Conservation (phyloP, 2,888 invertebrate genomes). For the Eupeodes luniger region DNA sequence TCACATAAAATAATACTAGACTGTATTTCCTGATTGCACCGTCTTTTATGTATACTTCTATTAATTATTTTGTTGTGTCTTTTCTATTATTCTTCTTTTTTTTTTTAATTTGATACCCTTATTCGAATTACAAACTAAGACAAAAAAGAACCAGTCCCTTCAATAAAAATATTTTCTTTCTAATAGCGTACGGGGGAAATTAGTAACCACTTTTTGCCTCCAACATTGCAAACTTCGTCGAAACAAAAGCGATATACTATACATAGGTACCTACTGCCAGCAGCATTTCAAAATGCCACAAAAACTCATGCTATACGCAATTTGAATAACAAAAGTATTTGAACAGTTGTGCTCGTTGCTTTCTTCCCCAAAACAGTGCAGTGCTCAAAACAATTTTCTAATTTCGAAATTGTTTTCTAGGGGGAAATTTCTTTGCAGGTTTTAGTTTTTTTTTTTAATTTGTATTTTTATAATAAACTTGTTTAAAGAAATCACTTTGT, state of each 20-base stretch:
- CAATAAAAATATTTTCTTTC: conserved; percentile 26
- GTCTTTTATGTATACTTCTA: neutral
- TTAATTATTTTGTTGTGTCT: neutral
- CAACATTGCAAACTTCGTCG: conserved; percentile 34
- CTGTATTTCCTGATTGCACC: conserved; percentile 56
- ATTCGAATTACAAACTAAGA: conserved; percentile 25
- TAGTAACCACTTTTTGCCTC: conserved; percentile 44
- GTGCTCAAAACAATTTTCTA: neutral
- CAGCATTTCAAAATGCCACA: conserved; percentile 49
- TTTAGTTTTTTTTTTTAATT: too few species aligned
- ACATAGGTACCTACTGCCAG: conserved; percentile 16
- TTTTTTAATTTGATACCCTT: conserved; percentile 26
- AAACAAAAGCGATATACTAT: conserved; percentile 10
- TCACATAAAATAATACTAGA: conserved; percentile 46
- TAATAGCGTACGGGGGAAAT: conserved; percentile 46
- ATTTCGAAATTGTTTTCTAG: too few species aligned
- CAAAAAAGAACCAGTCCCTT: conserved; percentile 25
- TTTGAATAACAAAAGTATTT: conserved; percentile 66
- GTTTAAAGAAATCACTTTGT: too few species aligned
- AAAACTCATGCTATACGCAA: conserved; percentile 59
- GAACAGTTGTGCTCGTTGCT: conserved; percentile 38
- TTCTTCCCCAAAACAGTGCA: conserved; percentile 5
- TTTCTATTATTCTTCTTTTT: neutral
- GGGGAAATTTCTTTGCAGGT: too few species aligned
- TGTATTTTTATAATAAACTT: too few species aligned